Evolutionary conservation across 2,888 invertebrate genomes (phyloP).

Genomic region (Carterocephalus palaemon): DNA sequence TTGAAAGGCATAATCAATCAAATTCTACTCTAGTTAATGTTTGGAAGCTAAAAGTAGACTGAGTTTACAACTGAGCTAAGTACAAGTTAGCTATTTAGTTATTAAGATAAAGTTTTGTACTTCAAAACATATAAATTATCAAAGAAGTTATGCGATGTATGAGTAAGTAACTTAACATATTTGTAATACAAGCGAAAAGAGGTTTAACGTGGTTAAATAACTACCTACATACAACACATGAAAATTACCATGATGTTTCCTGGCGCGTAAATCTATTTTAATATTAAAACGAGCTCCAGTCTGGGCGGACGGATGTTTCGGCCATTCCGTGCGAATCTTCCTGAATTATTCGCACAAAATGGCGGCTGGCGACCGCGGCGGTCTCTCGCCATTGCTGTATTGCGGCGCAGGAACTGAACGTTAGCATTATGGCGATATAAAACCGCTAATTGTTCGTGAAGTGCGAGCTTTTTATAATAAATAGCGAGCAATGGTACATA

Average conservation of each 20-base stretch:
- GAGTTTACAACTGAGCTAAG: too few species aligned
- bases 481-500: conserved; percentile 11
- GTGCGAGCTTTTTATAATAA: conserved; percentile 28
- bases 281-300: conserved; percentile 39
- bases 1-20: too few species aligned
- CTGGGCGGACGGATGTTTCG: conserved; percentile 41
- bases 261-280: conserved; percentile 43
- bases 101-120: too few species aligned
- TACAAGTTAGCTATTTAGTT: too few species aligned
- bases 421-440: conserved; percentile 49
- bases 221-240: conserved; percentile 11
- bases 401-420: conserved; percentile 44
- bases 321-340: conserved; percentile 67
- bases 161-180: too few species aligned
- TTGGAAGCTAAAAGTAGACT: too few species aligned
- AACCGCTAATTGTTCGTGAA: conserved; percentile 61
- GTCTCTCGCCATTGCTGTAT: conserved; percentile 48
- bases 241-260: conserved; percentile 27
- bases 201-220: too few species aligned
- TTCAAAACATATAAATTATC: too few species aligned
- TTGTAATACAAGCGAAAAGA: conserved; percentile 13
- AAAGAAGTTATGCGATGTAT: too few species aligned
- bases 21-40: too few species aligned
- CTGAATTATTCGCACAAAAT: conserved; percentile 68
- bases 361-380: conserved; percentile 42